Base-by-base conservation (phyloP, 2,888 invertebrate species). In the Netelia inedita region DNA sequence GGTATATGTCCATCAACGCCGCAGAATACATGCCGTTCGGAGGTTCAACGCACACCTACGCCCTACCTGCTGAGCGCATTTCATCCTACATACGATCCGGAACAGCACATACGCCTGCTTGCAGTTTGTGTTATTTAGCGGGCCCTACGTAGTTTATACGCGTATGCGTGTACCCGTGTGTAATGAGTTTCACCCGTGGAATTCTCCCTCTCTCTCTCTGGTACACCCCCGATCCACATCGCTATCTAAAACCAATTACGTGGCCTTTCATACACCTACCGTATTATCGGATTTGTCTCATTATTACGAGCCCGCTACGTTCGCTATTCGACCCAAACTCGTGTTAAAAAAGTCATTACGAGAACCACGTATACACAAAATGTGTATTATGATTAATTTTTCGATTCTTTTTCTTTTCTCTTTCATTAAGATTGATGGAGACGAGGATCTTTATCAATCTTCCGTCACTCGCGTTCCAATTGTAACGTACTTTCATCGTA, bases 1-100 rank as follows among this genome's bases (percentile, higher is more conserved):
- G 82, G 82, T 82, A 85, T 75, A 72, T 85, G 85, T 85, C 79
- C 75, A 82, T 82, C 79, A 85, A 79, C 82, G 85, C 85, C 85
- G 59, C 79, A 65, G 78, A 82, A 82, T 79, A 78, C 85, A 74
- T 46, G 73, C 78, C 28, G 69, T 57, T 74, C 68, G 61, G 59
- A n/a, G 53, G n/a, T 53, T 61, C 16, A n/a, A 14, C 16, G 16
- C 14, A 16, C 16, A 53, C 53, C 14, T 53, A 16, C 53, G 14
- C 3, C 9, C 46, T 11, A 50, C 50, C 50, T 50, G 50, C 14
- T 1, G 21, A 76, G 71, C 72, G 41, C 68, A 71, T 82, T 85
- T 79, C 63, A 76, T 61, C 72, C 69, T 71, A 11, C 57, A 16
- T 68, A 46, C 78, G 9, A 65, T 50, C 35, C 28, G 43, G 11